Base-by-base conservation (phyloP, 2,797 vertebrate genomes). In the Poeciliopsis turneri region DNA sequence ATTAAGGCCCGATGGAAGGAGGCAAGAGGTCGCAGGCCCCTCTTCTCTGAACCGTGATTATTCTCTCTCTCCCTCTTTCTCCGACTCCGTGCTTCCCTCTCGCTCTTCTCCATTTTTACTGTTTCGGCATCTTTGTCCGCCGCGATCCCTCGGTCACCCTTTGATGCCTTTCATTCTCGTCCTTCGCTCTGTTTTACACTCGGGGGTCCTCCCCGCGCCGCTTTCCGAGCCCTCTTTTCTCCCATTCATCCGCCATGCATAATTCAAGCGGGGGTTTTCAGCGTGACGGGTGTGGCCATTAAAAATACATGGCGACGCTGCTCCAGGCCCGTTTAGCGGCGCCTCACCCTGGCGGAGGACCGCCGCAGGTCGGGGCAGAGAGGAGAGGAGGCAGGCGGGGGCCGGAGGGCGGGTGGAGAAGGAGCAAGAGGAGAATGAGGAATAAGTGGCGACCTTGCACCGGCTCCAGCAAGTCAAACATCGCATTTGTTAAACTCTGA, bases 241-340 rank as follows among this genome's bases (percentile, higher is more conserved):
- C 86, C 80, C 86, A 66, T 85, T 86, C 86, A 85, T 88, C 77
- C 78, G 6, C 10, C 47, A 91, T 93, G 81, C 90, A 94, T 94
- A 92, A 94, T 93, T 94, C 93, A 93, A 76, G 72, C 77, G 16
- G 83, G 85, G 90, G 1, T 90, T 87, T 91, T 90, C 88, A 85
- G 89, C 79, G 53, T 83, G 86, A 86, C 84, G 88, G 87, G 91
- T 82, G 77, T 85, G 90, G 88, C 87, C 88, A 93, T 94, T 92
- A 94, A 93, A 93, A 89, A 93, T 93, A 90, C 92, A 94, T 93
- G 88, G 86, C 84, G 84, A 79, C 23, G 74, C 87, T 79, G 89
- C 72, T 5, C 82, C 28, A 78, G 84, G 87, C 89, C 90, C 88
- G 78, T 93, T 93, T 93, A 91, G 87, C 79, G 86, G 84, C 79